phyloP scores from a whole-genome alignment of 2,797 vertebrate genomes.

The Cossypha polioptera region DNA sequence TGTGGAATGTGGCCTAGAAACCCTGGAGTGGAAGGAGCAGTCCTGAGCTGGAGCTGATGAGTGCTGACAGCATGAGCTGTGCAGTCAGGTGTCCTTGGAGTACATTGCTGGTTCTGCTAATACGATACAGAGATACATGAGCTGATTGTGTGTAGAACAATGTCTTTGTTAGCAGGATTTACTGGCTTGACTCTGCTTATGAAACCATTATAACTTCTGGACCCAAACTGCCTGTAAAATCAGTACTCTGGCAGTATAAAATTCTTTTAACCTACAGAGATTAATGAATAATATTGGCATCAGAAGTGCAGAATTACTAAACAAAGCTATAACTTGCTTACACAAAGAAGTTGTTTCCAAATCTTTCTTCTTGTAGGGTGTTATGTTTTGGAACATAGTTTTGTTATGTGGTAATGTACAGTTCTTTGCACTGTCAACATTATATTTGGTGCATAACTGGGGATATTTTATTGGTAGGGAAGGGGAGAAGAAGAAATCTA shows the following conservation, averaged over 20 bases:
- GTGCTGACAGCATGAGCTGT: not conserved
- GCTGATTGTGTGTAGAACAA: not conserved
- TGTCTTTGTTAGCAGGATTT: constrained; percentile 30
- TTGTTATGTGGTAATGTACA: constrained; percentile 16
- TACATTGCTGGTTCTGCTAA: not conserved
- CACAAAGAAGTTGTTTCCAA: constrained; percentile 20
- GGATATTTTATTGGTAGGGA: not conserved
- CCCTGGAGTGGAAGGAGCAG: not conserved
- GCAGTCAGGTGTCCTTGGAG: constrained; percentile 19
- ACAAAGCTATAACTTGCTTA: constrained; percentile 35
- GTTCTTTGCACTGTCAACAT: not conserved
- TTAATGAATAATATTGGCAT: constrained; percentile 45
- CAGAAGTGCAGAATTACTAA: constrained; percentile 20
- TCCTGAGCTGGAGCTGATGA: not conserved
- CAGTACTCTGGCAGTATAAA: not conserved
- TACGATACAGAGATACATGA: not conserved
- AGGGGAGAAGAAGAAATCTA: not conserved
- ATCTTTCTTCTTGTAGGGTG: constrained; percentile 35
- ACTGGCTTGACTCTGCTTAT: not conserved
- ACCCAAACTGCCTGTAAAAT: not conserved
- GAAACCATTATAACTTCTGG: not conserved
- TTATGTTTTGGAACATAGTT: constrained; percentile 35
- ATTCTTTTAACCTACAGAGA: constrained; percentile 23
- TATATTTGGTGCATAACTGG: not conserved
- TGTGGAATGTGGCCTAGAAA: not conserved